These are phyloP conservation scores for Bugulina stolonifera DNA, from an alignment of 2,888 invertebrate species.

Conservation along the genomic window DNA sequence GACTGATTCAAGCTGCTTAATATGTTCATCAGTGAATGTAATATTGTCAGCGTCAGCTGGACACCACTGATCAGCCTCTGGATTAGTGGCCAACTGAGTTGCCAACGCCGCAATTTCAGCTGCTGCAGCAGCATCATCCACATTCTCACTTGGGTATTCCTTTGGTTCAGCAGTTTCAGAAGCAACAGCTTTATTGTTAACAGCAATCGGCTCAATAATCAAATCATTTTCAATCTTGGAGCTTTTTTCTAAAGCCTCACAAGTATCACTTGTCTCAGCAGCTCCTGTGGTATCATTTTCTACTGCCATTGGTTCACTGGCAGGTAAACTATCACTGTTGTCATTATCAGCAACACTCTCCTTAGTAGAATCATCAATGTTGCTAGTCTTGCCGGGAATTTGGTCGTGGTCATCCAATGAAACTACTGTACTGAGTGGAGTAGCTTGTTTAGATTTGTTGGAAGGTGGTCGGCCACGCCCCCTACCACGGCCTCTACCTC, in stretches of 20 bases:
- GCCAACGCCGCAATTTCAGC: not conserved
- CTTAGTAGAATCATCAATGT: not conserved
- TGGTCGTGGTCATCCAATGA: not conserved
- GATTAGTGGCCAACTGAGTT: not conserved
- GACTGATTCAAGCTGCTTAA: conserved; percentile 17
- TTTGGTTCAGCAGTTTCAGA: not conserved
- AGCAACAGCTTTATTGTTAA: not conserved
- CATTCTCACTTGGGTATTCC: not conserved
- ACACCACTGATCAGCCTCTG: not conserved
- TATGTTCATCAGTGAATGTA: not conserved
- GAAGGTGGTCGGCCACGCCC: not conserved
- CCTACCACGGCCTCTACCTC: conserved; percentile 11
- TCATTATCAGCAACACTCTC: too few relatives aligned
- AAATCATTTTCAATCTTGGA: not conserved
- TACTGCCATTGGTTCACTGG: too few relatives aligned
- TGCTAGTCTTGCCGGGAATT: not conserved
- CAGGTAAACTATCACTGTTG: not conserved
- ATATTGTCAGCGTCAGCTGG: not conserved
- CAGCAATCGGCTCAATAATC: not conserved
- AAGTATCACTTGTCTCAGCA: too few relatives aligned
- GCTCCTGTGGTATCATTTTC: too few relatives aligned
- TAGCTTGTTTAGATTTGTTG: too few relatives aligned
- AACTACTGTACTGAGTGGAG: not conserved
- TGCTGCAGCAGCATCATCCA: not conserved
- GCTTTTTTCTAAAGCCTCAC: not conserved